These are phyloP conservation scores for Aethina tumida DNA, from an alignment of 1,140 invertebrate genomes.

Conservation along the genomic window DNA sequence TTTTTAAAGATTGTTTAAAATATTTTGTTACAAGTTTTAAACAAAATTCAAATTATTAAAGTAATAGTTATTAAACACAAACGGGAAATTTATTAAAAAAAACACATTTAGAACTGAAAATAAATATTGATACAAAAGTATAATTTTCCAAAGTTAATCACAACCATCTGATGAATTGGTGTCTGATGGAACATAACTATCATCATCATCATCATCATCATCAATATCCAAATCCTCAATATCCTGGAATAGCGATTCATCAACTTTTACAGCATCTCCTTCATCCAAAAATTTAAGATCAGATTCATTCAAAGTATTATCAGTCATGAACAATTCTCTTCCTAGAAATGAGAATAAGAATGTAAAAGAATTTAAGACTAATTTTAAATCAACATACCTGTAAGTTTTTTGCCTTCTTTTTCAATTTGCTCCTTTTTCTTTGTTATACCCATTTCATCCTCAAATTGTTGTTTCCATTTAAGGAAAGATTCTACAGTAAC, in stretches of 20 bases:
- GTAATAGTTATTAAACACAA: too few species aligned
- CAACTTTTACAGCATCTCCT: constrained; percentile 84
- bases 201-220: constrained; percentile 65
- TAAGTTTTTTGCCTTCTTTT: constrained; percentile 64
- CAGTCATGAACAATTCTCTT: constrained; percentile 83
- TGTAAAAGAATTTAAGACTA: not conserved
- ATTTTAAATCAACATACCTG: constrained; percentile 25
- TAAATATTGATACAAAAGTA: too few species aligned
- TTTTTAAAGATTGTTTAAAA: too few species aligned
- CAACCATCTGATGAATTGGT: too few species aligned
- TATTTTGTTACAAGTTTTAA: too few species aligned
- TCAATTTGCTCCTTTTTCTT: constrained; percentile 58
- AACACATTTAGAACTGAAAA: too few species aligned
- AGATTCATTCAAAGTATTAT: constrained; percentile 86
- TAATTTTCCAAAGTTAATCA: too few species aligned
- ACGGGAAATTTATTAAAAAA: too few species aligned
- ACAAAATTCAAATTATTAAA: too few species aligned
- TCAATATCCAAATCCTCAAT: constrained; percentile 80
- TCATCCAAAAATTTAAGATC: constrained; percentile 92
- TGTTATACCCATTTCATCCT: constrained; percentile 75
- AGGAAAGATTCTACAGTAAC: constrained; percentile 95
- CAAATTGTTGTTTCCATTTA: constrained; percentile 89
- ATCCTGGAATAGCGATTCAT: constrained; percentile 91
- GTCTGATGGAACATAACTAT: constrained; percentile 38
- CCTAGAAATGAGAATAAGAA: constrained; percentile 39